phyloP scores from a whole-genome alignment of 2,113 vertebrate species.

The Percopsis transmontana region DNA sequence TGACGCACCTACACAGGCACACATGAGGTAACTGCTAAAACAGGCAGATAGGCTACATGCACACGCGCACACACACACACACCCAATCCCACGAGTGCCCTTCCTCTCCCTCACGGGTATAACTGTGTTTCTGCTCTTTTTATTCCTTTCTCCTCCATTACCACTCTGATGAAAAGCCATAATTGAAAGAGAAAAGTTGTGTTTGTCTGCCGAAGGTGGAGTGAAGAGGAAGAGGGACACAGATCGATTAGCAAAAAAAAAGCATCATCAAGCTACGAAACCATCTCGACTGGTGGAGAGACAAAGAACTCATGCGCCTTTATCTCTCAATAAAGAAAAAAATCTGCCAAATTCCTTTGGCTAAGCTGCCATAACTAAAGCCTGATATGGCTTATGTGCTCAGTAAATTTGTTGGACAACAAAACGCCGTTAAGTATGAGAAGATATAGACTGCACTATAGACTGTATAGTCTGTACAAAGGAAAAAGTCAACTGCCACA shows the following conservation, averaged over 20 bases:
- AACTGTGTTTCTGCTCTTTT: constrained; percentile 62
- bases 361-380: constrained; percentile 69
- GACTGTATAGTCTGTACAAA: constrained; percentile 31
- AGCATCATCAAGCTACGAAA: constrained; percentile 58
- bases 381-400: constrained; percentile 46
- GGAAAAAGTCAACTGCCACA: constrained; percentile 50
- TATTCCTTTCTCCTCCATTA: constrained; percentile 49
- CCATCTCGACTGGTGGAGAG: constrained; percentile 50
- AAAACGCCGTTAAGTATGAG: constrained; percentile 46
- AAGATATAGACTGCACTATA: constrained; percentile 31
- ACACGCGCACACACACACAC: constrained; percentile 14
- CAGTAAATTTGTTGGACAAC: constrained; percentile 52
- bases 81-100: constrained; percentile 32
- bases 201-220: constrained; percentile 39
- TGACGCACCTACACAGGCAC: not conserved
- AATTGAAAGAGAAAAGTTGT: constrained; percentile 71
- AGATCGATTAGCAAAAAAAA: constrained; percentile 61
- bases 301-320: constrained; percentile 62
- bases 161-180: constrained; percentile 62
- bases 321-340: constrained; percentile 52
- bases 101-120: constrained; percentile 50
- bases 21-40: not conserved
- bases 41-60: not conserved
- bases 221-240: constrained; percentile 24
- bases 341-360: constrained; percentile 52